Conservation (phyloP, 1,140 invertebrate species). For the Cecropterus lyciades region DNA sequence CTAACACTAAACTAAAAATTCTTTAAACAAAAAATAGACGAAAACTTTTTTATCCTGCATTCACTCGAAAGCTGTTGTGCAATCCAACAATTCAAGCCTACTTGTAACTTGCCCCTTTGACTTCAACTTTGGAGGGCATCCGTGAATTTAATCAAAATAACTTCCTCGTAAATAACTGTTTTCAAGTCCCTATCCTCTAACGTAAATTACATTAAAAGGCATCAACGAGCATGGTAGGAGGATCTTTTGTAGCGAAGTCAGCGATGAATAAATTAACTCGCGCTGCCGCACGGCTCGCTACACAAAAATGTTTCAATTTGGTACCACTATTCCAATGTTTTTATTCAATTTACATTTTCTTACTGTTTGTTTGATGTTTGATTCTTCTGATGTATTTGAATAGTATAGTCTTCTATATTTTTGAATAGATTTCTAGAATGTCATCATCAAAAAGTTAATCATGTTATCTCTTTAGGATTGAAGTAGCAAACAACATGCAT, state of each 20-base stretch:
- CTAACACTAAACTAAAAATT: too few species aligned
- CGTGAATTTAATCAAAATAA: slow-evolving; percentile 56
- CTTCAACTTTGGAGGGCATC: slow-evolving; percentile 42
- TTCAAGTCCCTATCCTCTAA: slow-evolving; percentile 43
- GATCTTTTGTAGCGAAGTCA: slow-evolving; percentile 31
- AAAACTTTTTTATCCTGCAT: too few species aligned
- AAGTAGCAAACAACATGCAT: too few species aligned
- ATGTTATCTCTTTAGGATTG: too few species aligned
- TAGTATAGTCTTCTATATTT: too few species aligned
- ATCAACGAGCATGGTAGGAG: slow-evolving; percentile 31
- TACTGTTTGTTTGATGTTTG: too few species aligned
- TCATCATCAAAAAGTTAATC: too few species aligned
- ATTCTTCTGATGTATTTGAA: too few species aligned
- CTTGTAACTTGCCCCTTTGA: slow-evolving; percentile 44
- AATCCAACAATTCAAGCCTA: slow-evolving; percentile 29
- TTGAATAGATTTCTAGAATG: too few species aligned
- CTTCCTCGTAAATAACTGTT: slow-evolving; percentile 46
- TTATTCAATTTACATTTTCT: neutral
- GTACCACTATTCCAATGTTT: neutral
- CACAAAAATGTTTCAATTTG: slow-evolving; percentile 32
- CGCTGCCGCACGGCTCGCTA: slow-evolving; percentile 16
- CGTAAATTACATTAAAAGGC: slow-evolving; percentile 42
- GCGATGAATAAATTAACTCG: slow-evolving; percentile 36
- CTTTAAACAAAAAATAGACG: too few species aligned
- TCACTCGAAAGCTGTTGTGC: neutral